These are phyloP conservation scores for Lasaia peninsularis DNA, from an alignment of 1,140 invertebrate species.

Conservation along the genomic window DNA sequence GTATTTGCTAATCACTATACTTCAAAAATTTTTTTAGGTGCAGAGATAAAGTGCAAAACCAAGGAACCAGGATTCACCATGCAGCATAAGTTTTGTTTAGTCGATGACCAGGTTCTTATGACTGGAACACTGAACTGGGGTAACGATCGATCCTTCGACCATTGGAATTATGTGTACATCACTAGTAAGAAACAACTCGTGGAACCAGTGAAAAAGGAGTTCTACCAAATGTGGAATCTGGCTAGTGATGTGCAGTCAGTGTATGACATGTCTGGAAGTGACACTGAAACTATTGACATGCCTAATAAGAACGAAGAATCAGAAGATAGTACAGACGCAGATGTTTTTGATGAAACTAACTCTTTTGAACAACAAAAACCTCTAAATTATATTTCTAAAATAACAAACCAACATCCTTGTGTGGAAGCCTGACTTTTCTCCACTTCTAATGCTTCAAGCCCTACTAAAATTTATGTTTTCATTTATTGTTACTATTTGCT, in stretches of 20 bases:
- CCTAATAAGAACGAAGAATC: conserved; percentile 31
- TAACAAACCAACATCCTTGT: conserved; percentile 1
- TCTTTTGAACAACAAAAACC: conserved; percentile 19
- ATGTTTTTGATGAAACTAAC: conserved; percentile 14
- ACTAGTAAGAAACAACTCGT: conserved; percentile 59
- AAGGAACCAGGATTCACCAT: conserved; percentile 46
- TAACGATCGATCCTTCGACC: conserved; percentile 60
- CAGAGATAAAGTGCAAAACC: conserved; percentile 58
- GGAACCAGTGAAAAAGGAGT: conserved; percentile 54
- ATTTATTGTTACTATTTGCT: conserved; percentile 1
- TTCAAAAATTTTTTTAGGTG: conserved; percentile 39
- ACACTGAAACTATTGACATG: conserved; percentile 40
- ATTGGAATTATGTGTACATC: conserved; percentile 70
- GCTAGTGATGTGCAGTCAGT: conserved; percentile 36
- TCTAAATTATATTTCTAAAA: conserved; percentile 11
- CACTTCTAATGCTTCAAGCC: background rate
- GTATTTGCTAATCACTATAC: background rate
- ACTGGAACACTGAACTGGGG: conserved; percentile 70
- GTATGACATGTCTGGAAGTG: conserved; percentile 34
- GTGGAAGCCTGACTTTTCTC: background rate
- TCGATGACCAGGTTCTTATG: conserved; percentile 64
- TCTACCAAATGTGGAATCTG: conserved; percentile 57
- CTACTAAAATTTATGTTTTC: background rate
- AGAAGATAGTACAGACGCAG: conserved; percentile 25
- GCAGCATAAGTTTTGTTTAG: conserved; percentile 68